Percentiles rank a stretch among this genome's conserved stretches.
These are phyloP conservation scores for Bolborhynchus lineola DNA, from an alignment of 2,113 vertebrate genomes.

Conservation along the genomic window DNA sequence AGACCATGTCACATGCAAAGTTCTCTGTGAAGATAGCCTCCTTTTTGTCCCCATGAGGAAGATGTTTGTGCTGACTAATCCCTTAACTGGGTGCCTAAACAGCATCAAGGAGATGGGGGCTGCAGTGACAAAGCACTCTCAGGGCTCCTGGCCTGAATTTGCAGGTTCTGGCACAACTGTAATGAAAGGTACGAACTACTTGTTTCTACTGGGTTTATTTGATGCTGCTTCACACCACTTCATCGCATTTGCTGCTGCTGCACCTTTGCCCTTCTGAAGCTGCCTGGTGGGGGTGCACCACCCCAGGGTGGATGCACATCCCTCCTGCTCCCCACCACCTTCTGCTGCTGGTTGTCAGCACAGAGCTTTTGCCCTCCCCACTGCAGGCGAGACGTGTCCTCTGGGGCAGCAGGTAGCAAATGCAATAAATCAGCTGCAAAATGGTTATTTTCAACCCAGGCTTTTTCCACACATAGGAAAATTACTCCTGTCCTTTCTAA, in stretches of 20 bases:
- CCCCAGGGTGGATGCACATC: fast-evolving
- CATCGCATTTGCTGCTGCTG: not conserved
- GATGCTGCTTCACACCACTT: not conserved
- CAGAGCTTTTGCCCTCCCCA: not conserved
- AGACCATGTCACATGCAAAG: not conserved
- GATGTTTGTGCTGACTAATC: not conserved
- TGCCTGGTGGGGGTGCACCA: not conserved
- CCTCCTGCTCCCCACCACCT: not conserved
- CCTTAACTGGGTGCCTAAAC: not conserved
- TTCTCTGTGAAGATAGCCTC: not conserved
- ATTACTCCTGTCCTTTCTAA: not conserved
- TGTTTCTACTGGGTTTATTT: not conserved
- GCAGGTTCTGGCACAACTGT: not conserved
- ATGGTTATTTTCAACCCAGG: not conserved
- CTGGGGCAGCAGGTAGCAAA: not conserved
- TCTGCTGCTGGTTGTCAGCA: not conserved
- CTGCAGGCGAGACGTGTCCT: not conserved
- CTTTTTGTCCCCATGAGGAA: not conserved
- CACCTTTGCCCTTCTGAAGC: not conserved
- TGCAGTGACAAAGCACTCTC: not conserved
- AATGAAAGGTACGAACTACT: not conserved
- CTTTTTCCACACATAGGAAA: not conserved
- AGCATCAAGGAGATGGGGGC: no score
- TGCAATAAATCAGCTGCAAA: not conserved
- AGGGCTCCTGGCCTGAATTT: not conserved